phyloP scores from a whole-genome alignment of 2,113 vertebrate genomes.

The Myrmecophaga tridactyla region DNA sequence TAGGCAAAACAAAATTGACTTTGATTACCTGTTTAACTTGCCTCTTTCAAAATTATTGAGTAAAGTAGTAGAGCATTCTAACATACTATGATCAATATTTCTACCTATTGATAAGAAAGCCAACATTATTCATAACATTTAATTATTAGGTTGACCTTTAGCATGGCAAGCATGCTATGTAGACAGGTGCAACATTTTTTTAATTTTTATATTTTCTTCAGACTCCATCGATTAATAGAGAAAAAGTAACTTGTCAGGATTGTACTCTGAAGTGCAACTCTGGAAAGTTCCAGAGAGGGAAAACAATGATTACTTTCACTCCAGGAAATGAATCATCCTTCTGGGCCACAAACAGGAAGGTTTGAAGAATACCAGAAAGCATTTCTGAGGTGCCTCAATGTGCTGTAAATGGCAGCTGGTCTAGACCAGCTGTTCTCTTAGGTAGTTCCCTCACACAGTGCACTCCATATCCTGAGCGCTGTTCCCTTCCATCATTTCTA shows the following conservation, averaged over 20 bases:
- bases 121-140: not conserved
- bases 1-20: no score
- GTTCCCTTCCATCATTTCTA: not conserved
- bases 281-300: not conserved
- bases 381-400: not conserved
- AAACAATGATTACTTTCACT: not conserved
- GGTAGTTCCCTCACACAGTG: not conserved
- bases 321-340: not conserved
- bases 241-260: not conserved
- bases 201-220: not conserved
- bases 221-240: not conserved
- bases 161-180: not conserved
- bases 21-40: not conserved
- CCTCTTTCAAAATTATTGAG: no score
- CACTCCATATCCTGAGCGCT: not conserved
- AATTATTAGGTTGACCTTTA: not conserved
- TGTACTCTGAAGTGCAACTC: not conserved
- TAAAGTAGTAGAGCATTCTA: not conserved
- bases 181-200: not conserved
- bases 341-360: not conserved
- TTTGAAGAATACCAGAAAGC: not conserved
- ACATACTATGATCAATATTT: no score
- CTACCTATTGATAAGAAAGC: not conserved
- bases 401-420: rapidly evolving
- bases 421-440: not conserved